Evolutionary conservation across 1,140 invertebrate species (phyloP), one percentile per base, ranked within the genome.

Genomic region (Heliconius congener): DNA sequence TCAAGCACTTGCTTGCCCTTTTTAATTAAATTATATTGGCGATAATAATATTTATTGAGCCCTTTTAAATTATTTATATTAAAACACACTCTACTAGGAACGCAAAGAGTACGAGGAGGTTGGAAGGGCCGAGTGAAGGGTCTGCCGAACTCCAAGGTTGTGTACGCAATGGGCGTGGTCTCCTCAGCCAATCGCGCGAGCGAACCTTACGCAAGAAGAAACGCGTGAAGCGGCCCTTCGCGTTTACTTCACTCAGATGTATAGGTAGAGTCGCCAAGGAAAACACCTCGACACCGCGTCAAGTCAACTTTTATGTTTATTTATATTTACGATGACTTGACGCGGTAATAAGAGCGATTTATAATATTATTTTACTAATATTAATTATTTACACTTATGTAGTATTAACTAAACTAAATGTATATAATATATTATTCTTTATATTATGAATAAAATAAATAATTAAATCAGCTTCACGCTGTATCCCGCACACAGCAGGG

Each of bases 21-120:
- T 66, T 66, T 42, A 66, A 72, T 72, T 73, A 77, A 77, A 30
- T 72, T 73, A 72, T 27, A 77, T 77, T n/a, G 39, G 52, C 42
- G 23, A 66, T 52, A 50, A 87, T 87, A 85, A 87, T 87, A 85
- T 84, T 84, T 85, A 89, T 89, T 57, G 79, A 80, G 88, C 91
- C 93, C 89, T 93, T 85, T 93, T 91, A 93, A 94, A 94, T 93
- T 93, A 94, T 94, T 94, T 94, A 94, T 94, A 94, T 91, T 94
- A 94, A 93, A 94, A 94, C 89, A 91, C 91, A 90, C 84, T 81
- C 82, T 86, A 94, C 93, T 86, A 93, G 92, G 91, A 88, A 76
- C 75, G 80, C 91, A 94, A 79, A 91, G 85, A 83, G 30, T 79
- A 50, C 60, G 82, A 90, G 85, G 89, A 93, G 93, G 80, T 90